Evolutionary conservation across 2,888 invertebrate genomes (phyloP).

Genomic region (Leistus spinibarbis): DNA sequence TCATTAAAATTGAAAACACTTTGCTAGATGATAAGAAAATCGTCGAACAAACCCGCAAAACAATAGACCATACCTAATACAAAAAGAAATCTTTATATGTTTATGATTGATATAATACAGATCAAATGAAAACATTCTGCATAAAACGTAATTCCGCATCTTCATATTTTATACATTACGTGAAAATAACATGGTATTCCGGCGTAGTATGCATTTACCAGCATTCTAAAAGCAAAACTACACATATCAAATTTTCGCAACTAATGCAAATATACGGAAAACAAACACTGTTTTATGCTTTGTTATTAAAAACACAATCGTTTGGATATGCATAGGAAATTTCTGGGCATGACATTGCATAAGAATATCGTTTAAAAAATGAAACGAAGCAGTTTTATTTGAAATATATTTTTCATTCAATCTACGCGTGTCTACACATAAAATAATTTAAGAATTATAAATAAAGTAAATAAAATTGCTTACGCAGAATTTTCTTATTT

Average conservation of each 20-base stretch:
- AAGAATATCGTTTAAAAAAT: slow-evolving; percentile 31
- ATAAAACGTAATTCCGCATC: too few species aligned
- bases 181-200: background rate
- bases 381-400: slow-evolving; percentile 21
- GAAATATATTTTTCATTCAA: slow-evolving; percentile 7
- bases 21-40: too few species aligned
- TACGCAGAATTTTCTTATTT: too few species aligned
- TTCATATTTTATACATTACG: background rate
- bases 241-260: background rate
- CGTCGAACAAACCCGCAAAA: too few species aligned
- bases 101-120: too few species aligned
- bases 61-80: too few species aligned
- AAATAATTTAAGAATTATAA: background rate
- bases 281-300: background rate
- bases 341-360: slow-evolving; percentile 29
- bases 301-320: background rate
- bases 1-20: too few species aligned
- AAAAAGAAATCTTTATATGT: too few species aligned
- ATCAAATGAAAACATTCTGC: too few species aligned
- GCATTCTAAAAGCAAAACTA: background rate
- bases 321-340: background rate
- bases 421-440: background rate
- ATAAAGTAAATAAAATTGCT: background rate
- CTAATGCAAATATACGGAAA: background rate
- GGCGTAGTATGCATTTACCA: background rate